A percentile compares a stretch with the other conserved stretches of the same genome.
These are phyloP conservation scores for Drosophila tropicalis DNA, from an alignment of 1,140 invertebrate genomes.

Conservation along the genomic window DNA sequence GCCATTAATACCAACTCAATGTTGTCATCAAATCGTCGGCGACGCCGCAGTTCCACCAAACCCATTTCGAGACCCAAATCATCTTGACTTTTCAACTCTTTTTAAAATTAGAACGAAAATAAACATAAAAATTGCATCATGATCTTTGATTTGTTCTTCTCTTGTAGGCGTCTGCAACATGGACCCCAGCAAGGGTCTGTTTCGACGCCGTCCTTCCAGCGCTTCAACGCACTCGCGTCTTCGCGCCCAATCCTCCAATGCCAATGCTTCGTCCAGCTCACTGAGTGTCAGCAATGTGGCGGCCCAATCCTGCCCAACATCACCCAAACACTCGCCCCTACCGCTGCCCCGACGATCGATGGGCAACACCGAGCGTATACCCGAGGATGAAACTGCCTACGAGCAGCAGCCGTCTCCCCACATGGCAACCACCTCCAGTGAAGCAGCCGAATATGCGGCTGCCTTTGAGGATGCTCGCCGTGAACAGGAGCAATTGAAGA, in stretches of 20 bases:
- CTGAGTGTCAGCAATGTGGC: slow-evolving; percentile 45
- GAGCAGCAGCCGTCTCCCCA: slow-evolving; percentile 40
- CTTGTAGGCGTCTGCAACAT: slow-evolving; percentile 78
- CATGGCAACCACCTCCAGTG: slow-evolving; percentile 53
- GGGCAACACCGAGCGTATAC: slow-evolving; percentile 67
- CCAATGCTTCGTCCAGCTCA: slow-evolving; percentile 58
- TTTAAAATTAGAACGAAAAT: neutral
- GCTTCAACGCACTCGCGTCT: slow-evolving; percentile 66
- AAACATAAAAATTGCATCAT: slow-evolving; percentile 15
- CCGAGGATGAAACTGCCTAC: slow-evolving; percentile 70
- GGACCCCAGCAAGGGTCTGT: slow-evolving; percentile 84
- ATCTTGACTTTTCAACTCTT: neutral
- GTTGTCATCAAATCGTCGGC: neutral
- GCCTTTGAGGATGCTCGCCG: slow-evolving; percentile 68
- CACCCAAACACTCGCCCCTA: slow-evolving; percentile 74
- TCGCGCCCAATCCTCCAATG: slow-evolving; percentile 67
- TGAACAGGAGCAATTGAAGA: slow-evolving; percentile 54
- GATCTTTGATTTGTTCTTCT: slow-evolving; percentile 19
- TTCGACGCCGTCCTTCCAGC: slow-evolving; percentile 83
- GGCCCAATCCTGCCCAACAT: slow-evolving; percentile 79
- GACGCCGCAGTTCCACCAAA: neutral
- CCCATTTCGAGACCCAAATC: neutral
- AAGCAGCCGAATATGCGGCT: slow-evolving; percentile 68
- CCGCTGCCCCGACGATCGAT: slow-evolving; percentile 63
- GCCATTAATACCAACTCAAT: neutral